Conservation (phyloP, 1,140 invertebrate genomes). For the Camponotus floridanus region DNA sequence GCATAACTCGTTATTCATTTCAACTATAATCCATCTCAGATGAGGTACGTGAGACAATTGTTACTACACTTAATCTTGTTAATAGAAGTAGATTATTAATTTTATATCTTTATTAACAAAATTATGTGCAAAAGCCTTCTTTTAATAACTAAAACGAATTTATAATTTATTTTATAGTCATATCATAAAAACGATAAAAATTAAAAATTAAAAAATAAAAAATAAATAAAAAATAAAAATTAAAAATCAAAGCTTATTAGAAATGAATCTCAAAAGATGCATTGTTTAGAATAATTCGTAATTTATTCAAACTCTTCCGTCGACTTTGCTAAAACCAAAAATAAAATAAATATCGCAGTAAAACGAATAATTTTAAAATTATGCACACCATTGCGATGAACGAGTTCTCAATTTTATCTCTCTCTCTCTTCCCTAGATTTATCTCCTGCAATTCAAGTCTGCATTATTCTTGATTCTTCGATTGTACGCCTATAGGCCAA, state of each 20-base stretch:
- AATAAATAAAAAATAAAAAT: neutral
- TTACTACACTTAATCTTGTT: slow-evolving; percentile 1
- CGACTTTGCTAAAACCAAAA: neutral
- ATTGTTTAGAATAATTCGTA: neutral
- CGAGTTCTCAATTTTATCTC: neutral
- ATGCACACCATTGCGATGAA: neutral
- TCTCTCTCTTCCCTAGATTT: too few relatives aligned
- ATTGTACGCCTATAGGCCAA: neutral
- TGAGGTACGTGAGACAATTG: slow-evolving; percentile 25
- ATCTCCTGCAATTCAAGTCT: neutral
- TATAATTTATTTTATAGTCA: slow-evolving; percentile 4
- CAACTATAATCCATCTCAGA: neutral
- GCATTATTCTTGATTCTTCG: neutral
- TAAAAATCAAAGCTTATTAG: neutral
- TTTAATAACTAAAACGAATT: neutral
- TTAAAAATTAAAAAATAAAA: neutral
- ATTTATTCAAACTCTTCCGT: neutral
- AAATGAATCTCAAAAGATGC: neutral
- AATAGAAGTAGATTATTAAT: neutral
- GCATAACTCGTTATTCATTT: neutral
- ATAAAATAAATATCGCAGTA: neutral
- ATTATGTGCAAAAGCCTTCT: neutral
- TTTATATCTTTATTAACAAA: neutral
- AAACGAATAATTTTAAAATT: neutral
- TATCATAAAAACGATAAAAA: neutral